phyloP scores from a whole-genome alignment of 2,797 vertebrate genomes.

The Lateolabrax maculatus region DNA sequence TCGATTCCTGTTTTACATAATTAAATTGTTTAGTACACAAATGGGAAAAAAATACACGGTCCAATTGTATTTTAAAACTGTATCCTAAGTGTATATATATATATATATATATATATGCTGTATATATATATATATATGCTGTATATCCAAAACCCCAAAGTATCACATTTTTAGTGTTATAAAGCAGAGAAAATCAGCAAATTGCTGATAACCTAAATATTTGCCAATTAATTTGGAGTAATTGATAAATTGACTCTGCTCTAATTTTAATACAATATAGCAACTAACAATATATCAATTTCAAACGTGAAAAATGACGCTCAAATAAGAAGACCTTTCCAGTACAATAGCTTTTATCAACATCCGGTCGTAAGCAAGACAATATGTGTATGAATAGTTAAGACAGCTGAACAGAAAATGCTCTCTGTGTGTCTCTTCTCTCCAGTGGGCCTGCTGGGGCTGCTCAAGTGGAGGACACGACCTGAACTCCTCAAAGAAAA shows the following conservation, averaged over 20 bases:
- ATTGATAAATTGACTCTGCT: not conserved
- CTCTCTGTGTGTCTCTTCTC: conserved; percentile 13
- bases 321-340: conserved; percentile 2
- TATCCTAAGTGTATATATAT: not conserved
- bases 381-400: not conserved
- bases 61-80: not conserved
- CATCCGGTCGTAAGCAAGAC: not conserved
- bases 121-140: not conserved
- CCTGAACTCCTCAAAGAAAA: conserved; percentile 94
- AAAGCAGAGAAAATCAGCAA: not conserved
- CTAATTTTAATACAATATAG: not conserved
- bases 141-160: not conserved
- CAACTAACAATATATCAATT: no score
- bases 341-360: conserved; percentile 5
- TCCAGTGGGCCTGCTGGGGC: conserved; percentile 93
- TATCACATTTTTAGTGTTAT: not conserved
- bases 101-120: no score
- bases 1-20: not conserved
- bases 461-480: conserved; percentile 96
- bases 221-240: not conserved
- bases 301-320: no score
- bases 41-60: not conserved
- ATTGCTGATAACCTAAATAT: not conserved
- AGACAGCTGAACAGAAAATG: not conserved
- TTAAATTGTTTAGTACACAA: not conserved